Percentiles rank a stretch among this genome's conserved stretches.
Conservation (phyloP, 2,797 vertebrate species). For the Leucoraja ocellata region DNA sequence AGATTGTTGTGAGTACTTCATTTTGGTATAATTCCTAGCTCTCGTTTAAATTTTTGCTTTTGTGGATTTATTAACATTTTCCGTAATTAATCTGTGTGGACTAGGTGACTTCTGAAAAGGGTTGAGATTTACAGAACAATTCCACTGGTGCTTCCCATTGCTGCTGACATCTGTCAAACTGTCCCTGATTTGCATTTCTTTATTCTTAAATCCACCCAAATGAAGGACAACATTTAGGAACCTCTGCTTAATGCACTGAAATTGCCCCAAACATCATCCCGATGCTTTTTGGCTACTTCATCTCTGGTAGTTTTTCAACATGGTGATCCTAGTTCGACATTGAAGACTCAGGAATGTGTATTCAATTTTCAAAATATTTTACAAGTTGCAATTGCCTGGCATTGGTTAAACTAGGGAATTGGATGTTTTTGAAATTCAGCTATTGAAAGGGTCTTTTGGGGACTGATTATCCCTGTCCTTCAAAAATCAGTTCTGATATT, state of each 20-base stretch:
- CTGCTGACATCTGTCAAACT: background rate
- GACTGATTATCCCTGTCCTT: background rate
- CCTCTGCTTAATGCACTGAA: background rate
- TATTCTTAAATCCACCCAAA: no score
- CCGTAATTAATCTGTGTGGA: background rate
- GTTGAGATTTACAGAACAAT: background rate
- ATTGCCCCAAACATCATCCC: background rate
- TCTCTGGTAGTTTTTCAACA: background rate
- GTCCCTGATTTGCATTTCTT: background rate
- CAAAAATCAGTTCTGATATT: background rate
- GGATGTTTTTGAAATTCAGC: background rate
- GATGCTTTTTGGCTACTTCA: no score
- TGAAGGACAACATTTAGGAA: no score
- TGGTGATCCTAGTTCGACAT: background rate
- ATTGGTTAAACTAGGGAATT: no score
- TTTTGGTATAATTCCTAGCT: no score
- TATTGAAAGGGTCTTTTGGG: background rate
- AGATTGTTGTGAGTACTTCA: conserved; percentile 15
- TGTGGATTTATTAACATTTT: no score
- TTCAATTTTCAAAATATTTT: background rate
- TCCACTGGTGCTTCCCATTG: background rate
- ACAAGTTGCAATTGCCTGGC: no score
- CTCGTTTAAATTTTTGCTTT: no score
- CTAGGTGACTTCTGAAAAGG: background rate
- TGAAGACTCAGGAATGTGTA: background rate